Conservation (phyloP, 1,140 invertebrate genomes). For the Leptinotarsa lineolata region DNA sequence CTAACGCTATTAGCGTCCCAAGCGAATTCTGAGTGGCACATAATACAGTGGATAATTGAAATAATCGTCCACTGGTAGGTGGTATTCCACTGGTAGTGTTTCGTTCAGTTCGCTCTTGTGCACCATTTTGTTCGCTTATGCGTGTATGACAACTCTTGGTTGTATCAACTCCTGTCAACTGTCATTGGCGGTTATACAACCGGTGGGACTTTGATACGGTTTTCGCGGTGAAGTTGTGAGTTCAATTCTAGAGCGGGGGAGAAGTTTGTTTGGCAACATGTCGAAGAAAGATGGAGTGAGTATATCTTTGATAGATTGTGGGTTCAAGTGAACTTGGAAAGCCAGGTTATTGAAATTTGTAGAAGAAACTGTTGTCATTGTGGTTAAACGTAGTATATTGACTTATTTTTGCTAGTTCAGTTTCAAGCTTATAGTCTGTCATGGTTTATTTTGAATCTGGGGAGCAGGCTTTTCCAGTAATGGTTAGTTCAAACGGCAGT, state of each 20-base stretch:
- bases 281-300: background rate
- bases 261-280: background rate
- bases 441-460: too few relatives aligned
- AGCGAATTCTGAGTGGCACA: background rate
- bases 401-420: too few relatives aligned
- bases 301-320: background rate
- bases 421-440: too few relatives aligned
- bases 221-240: background rate
- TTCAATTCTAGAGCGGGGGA: background rate
- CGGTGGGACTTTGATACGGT: background rate
- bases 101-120: slow-evolving; percentile 20
- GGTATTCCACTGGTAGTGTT: background rate
- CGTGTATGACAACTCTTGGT: background rate
- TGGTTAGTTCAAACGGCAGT: too few relatives aligned
- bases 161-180: background rate
- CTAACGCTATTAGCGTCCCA: background rate
- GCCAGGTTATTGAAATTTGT: too few relatives aligned
- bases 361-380: too few relatives aligned
- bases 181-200: background rate
- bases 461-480: too few relatives aligned
- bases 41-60: slow-evolving; percentile 18
- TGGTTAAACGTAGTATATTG: too few relatives aligned
- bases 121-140: slow-evolving; percentile 17
- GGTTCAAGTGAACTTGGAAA: too few relatives aligned
- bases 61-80: slow-evolving; percentile 17